phyloP scores from a whole-genome alignment of 1,140 invertebrate species.

The Penaeus chinensis region DNA sequence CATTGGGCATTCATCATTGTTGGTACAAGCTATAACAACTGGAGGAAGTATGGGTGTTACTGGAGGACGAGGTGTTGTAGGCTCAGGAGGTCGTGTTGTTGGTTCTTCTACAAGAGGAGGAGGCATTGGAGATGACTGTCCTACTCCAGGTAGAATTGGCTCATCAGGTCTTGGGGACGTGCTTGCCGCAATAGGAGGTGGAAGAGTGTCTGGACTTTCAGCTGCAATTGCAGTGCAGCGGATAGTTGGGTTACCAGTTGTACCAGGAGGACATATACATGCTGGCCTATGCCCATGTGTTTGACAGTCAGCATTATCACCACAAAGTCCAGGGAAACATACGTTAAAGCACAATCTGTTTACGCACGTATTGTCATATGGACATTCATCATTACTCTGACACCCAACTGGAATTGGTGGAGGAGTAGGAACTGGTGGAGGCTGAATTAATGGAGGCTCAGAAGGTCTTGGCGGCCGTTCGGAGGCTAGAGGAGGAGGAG shows the following conservation, averaged over 20 bases:
- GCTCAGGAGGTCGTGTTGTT: conserved; percentile 65
- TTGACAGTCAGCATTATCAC: conserved; percentile 58
- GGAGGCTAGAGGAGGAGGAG: conserved; percentile 43
- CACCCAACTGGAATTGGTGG: conserved; percentile 54
- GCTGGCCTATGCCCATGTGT: conserved; percentile 59
- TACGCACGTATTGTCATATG: conserved; percentile 80
- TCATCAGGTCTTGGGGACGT: conserved; percentile 76
- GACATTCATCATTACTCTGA: conserved; percentile 81
- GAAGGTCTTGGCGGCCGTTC: conserved; percentile 25
- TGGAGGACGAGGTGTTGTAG: conserved; percentile 33
- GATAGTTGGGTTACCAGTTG: conserved; percentile 84
- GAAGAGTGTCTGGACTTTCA: conserved; percentile 18
- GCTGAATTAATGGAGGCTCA: neutral
- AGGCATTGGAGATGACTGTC: conserved; percentile 76
- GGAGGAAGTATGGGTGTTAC: conserved; percentile 36
- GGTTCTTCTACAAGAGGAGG: conserved; percentile 43
- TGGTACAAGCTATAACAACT: conserved; percentile 76
- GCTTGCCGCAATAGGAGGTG: conserved; percentile 66
- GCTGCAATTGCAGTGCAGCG: conserved; percentile 22
- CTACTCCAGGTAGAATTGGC: conserved; percentile 76
- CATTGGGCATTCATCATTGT: conserved; percentile 78
- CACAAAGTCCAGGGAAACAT: conserved; percentile 62
- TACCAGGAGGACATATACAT: conserved; percentile 78
- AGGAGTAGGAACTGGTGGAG: conserved; percentile 49
- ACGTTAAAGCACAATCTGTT: conserved; percentile 81